Percentiles rank a stretch among this genome's conserved stretches.
These are phyloP conservation scores for Pipa parva DNA, from an alignment of 2,113 vertebrate species.

Conservation along the genomic window DNA sequence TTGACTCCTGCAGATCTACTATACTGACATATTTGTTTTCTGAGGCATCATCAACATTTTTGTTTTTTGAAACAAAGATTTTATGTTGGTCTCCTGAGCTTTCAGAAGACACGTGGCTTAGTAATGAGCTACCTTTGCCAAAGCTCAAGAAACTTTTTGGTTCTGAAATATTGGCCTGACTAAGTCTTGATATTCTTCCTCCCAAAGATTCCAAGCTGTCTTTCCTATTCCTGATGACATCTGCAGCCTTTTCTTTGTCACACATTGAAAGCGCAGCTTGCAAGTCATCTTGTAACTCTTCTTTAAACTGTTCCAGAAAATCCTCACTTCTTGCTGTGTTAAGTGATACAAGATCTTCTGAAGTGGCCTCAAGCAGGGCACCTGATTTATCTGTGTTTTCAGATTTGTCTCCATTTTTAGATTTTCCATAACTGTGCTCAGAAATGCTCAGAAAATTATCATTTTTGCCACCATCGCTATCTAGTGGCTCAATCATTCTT, in stretches of 20 bases:
- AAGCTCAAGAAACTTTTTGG: not conserved
- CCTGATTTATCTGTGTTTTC: not conserved
- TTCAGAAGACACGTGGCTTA: not conserved
- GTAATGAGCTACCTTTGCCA: not conserved
- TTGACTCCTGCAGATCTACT: not conserved
- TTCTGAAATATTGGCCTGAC: not conserved
- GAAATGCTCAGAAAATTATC: rapidly evolving
- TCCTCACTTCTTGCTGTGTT: not conserved
- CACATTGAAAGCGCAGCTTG: not conserved
- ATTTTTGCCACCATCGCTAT: constrained; percentile 1
- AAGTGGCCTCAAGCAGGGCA: rapidly evolving
- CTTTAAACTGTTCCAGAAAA: rapidly evolving
- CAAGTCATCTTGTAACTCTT: not conserved
- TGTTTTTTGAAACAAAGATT: not conserved
- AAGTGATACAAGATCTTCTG: not conserved
- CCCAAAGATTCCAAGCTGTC: constrained; percentile 50
- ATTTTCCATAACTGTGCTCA: not conserved
- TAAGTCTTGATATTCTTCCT: constrained; percentile 36
- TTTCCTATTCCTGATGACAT: not conserved
- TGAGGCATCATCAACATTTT: not conserved
- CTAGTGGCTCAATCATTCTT: constrained; percentile 54
- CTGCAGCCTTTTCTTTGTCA: not conserved
- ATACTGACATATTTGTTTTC: not conserved
- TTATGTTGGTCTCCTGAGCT: not conserved
- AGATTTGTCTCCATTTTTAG: too few species aligned